Base-by-base conservation (phyloP, 2,888 invertebrate genomes). In the Craniophora ligustri region DNA sequence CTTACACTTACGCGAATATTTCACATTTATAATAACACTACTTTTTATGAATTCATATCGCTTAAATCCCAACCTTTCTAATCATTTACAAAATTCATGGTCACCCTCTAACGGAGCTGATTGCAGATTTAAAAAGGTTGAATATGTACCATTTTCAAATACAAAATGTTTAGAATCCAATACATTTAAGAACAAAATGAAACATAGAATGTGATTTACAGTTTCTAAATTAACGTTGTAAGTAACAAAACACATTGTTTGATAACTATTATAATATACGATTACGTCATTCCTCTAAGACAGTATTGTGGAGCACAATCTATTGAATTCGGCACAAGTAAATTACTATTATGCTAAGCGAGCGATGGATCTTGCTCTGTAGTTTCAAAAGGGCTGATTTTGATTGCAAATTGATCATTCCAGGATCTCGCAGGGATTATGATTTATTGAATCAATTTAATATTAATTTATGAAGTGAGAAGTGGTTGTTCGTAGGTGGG, bases 321-420 rank as follows among this genome's bases (percentile, higher is more conserved):
- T 53, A 75, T 73, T 75, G 58, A 75, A 73, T 66, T 53, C 45
- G 44, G 66, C 66, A 53, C 54, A 69, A 65, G 55, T 67, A 66
- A 70, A 70, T 70, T 65, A 73, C 70, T 70, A 71, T 71, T 68
- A 77, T 73, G 66, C 63, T 63, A 71, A 73, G 58, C 64, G 67
- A 73, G 58, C 64, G 67, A 61, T 65, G 60, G 58, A 55, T 65
- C 71, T 56, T 59, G 58, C 56, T 61, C 48, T 48, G 13, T 50
- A 38, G 40, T 45, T 67, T 67, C 65, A 42, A 77, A 67, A 55
- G 76, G 72, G 66, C 79, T 86, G 79, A 85, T 87, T 81, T 78
- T 82, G 79, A 84, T 87, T 86, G 87, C 84, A 86, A 86, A 87
- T 87, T 87, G 82, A 84, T 84, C 86, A 85, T 77, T 80, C 78